These are phyloP conservation scores for Anhinga anhinga DNA, from an alignment of 2,113 vertebrate genomes.

Conservation along the genomic window DNA sequence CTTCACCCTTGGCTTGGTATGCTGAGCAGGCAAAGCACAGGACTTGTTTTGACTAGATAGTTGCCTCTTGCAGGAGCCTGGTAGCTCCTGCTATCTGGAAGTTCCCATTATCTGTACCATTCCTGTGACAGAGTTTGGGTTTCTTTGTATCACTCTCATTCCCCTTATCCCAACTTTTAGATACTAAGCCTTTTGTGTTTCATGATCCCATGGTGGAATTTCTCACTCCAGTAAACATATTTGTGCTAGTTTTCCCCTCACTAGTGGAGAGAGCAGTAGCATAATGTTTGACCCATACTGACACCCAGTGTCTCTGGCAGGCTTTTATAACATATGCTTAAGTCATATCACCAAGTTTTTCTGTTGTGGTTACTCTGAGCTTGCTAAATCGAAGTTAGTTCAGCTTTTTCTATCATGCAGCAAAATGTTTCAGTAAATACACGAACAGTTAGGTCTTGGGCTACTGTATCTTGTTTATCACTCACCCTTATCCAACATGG, in stretches of 20 bases:
- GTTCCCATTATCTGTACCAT: too few species aligned
- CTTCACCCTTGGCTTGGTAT: too few species aligned
- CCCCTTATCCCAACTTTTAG: background rate
- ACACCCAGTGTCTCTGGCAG: background rate
- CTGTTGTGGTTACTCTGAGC: background rate
- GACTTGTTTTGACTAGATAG: too few species aligned
- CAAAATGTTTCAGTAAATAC: background rate
- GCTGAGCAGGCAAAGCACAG: too few species aligned
- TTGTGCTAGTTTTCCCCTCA: background rate
- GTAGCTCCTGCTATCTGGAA: too few species aligned
- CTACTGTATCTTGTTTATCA: background rate
- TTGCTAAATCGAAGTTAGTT: background rate
- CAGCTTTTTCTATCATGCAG: background rate
- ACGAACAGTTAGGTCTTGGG: background rate
- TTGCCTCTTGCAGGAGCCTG: too few species aligned
- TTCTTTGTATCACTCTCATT: too few species aligned
- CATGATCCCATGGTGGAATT: background rate
- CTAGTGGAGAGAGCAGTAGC: background rate
- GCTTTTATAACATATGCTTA: background rate
- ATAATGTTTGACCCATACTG: background rate
- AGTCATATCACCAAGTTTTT: background rate
- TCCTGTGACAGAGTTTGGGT: too few species aligned
- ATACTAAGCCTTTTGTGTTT: background rate
- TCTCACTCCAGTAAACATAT: background rate
- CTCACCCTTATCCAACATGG: background rate